These are phyloP conservation scores for Ceuthmochares aereus DNA, from an alignment of 2,113 vertebrate species.

Conservation along the genomic window DNA sequence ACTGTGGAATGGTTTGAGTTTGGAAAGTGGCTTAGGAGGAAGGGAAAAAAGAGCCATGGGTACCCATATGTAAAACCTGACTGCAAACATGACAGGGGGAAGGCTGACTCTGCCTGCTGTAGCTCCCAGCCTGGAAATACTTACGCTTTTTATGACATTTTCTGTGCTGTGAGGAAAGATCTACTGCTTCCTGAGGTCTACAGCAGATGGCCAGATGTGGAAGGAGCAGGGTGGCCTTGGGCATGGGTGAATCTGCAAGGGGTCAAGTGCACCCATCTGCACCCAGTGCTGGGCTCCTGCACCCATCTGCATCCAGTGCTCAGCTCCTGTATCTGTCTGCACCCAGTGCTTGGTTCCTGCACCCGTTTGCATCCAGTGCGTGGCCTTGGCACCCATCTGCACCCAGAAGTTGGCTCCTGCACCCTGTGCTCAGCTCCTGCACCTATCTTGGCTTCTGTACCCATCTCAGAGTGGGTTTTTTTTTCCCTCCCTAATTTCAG, in stretches of 20 bases:
- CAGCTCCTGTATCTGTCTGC: background rate
- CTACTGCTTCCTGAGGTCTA: fast-evolving
- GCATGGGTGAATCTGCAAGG: fast-evolving
- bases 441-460: background rate
- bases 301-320: background rate
- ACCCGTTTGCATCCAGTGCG: fast-evolving
- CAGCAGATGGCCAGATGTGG: background rate
- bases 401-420: background rate
- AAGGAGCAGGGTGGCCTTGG: fast-evolving
- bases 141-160: background rate
- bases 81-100: background rate
- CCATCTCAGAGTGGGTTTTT: background rate
- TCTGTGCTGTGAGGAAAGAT: background rate
- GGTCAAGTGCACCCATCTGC: background rate
- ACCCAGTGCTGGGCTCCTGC: background rate
- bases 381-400: background rate
- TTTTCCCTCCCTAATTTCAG: background rate
- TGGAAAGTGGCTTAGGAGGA: background rate
- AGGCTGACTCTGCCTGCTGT: background rate
- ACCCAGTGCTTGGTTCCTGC: background rate
- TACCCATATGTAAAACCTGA: background rate
- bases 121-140: background rate
- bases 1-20: too few relatives aligned
- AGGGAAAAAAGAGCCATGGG: fast-evolving
- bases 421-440: background rate